A percentile compares a stretch with the other conserved stretches of the same genome.
phyloP scores from a whole-genome alignment of 2,113 vertebrate species.

The Crotalus helleri region DNA sequence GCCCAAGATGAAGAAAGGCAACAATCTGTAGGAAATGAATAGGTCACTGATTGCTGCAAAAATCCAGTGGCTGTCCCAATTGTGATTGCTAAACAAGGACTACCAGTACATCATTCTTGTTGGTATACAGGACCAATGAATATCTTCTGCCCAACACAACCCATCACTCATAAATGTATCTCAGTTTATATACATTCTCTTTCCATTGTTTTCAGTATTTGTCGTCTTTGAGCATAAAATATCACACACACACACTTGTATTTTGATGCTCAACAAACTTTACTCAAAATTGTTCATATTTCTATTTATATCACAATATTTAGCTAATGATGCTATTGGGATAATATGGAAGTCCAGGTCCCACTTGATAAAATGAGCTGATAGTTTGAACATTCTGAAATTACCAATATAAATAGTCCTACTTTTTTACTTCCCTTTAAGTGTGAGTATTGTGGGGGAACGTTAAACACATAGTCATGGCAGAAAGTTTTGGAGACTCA shows the following conservation, averaged over 20 bases:
- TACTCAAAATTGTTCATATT: neutral
- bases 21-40: neutral
- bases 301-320: neutral
- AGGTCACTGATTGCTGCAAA: neutral
- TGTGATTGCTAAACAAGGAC: neutral
- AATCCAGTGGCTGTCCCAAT: neutral
- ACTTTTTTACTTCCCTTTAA: neutral
- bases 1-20: neutral
- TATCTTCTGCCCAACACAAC: neutral
- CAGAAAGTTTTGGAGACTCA: neutral
- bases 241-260: neutral
- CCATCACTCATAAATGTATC: neutral
- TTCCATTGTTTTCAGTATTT: neutral
- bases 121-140: neutral
- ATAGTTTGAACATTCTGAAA: neutral
- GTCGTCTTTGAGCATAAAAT: neutral
- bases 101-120: neutral
- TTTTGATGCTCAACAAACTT: neutral
- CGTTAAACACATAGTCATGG: neutral
- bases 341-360: neutral
- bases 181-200: neutral
- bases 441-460: neutral
- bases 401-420: neutral
- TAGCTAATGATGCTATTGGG: neutral
- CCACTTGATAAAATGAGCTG: neutral